phyloP scores from a whole-genome alignment of 2,888 invertebrate species.

The Lasiommata megera region DNA sequence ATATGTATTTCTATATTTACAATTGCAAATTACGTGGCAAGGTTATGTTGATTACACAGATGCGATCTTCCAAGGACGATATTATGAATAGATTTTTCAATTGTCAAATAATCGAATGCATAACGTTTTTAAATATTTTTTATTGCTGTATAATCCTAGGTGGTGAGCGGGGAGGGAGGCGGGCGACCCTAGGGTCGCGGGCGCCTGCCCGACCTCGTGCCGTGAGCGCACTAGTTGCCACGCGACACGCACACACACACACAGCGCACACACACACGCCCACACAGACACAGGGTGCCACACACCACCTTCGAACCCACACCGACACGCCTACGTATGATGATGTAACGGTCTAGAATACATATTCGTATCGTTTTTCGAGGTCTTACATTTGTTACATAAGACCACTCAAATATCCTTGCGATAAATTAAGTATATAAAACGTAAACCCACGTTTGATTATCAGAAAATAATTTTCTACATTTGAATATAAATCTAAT shows the following conservation, averaged over 20 bases:
- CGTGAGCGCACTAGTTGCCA: slow-evolving; percentile 65
- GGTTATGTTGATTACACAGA: no score
- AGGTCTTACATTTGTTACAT: neutral
- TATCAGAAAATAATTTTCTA: neutral
- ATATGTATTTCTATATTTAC: no score
- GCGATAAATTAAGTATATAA: neutral
- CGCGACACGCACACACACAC: slow-evolving; percentile 46
- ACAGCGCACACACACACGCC: slow-evolving; percentile 16
- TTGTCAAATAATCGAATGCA: no score
- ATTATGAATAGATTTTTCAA: no score
- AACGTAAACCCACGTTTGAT: neutral
- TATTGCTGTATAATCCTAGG: slow-evolving; percentile 41
- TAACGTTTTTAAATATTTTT: no score
- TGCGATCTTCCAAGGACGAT: no score
- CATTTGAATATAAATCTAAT: neutral
- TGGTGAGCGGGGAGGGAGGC: slow-evolving; percentile 64
- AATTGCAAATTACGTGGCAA: no score
- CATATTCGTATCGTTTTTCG: neutral
- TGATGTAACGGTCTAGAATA: neutral
- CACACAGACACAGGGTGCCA: slow-evolving; percentile 16
- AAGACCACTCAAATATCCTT: neutral
- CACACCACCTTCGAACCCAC: neutral
- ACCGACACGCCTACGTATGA: slow-evolving; percentile 11
- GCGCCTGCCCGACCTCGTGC: slow-evolving; percentile 83
- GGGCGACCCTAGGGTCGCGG: slow-evolving; percentile 80